phyloP scores from a whole-genome alignment of 2,888 invertebrate genomes.

The Acanthosoma haemorrhoidale region DNA sequence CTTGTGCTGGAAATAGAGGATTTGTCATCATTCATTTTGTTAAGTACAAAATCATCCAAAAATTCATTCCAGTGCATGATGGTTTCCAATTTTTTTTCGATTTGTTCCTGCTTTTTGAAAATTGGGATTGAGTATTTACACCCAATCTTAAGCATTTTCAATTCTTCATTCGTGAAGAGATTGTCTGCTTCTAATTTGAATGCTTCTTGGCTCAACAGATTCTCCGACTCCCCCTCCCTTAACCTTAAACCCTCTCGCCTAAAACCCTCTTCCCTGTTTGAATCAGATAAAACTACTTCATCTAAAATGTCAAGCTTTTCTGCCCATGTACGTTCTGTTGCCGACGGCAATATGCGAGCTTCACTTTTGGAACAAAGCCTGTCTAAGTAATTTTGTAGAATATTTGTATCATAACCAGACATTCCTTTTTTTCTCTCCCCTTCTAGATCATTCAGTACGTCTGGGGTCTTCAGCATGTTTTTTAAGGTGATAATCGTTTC shows the following conservation, averaged over 20 bases:
- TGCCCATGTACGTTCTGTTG: too few species aligned
- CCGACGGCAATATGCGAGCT: too few species aligned
- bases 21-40: too few species aligned
- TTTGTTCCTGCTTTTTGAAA: not conserved
- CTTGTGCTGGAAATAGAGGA: too few species aligned
- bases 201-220: not conserved
- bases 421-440: too few species aligned
- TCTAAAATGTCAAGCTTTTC: too few species aligned
- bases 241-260: too few species aligned
- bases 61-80: not conserved
- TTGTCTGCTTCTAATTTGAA: not conserved
- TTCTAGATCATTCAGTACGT: not conserved
- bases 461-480: not conserved
- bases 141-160: not conserved
- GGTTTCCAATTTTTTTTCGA: not conserved
- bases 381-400: not conserved
- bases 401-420: not conserved
- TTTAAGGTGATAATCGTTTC: not conserved
- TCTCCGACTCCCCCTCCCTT: too few species aligned
- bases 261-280: not conserved
- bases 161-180: not conserved
- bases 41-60: not conserved
- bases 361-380: too few species aligned
- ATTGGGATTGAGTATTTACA: too few species aligned
- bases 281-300: too few species aligned